phyloP scores from a whole-genome alignment of 2,797 vertebrate genomes.

The Argya squamiceps region DNA sequence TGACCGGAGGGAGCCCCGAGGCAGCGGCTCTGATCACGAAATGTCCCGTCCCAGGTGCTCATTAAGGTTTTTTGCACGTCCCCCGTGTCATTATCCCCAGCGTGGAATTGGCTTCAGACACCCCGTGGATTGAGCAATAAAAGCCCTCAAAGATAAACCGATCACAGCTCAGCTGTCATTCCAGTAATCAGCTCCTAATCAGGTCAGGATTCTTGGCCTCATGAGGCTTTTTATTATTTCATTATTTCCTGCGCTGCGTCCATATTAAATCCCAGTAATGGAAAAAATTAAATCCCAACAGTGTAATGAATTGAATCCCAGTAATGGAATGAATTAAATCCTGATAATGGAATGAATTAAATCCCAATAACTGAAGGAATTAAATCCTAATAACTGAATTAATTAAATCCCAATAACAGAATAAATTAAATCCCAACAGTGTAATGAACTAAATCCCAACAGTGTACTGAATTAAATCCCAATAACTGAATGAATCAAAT shows the following conservation, averaged over 20 bases:
- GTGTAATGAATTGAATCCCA: background rate
- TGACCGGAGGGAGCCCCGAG: background rate
- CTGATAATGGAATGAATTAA: background rate
- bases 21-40: background rate
- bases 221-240: background rate
- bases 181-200: background rate
- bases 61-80: background rate
- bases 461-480: background rate
- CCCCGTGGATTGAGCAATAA: background rate
- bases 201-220: background rate
- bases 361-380: background rate
- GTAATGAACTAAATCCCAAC: background rate
- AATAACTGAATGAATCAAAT: background rate
- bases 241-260: rapidly evolving
- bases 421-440: background rate
- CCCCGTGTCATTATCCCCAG: background rate
- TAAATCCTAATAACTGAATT: background rate
- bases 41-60: background rate
- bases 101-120: background rate
- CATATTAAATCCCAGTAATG: background rate
- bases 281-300: too few species aligned
- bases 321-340: background rate
- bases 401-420: too few species aligned
- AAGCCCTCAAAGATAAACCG: background rate
- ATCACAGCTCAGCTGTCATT: background rate